Conservation (phyloP, 2,888 invertebrate species). For the Idaea straminata region DNA sequence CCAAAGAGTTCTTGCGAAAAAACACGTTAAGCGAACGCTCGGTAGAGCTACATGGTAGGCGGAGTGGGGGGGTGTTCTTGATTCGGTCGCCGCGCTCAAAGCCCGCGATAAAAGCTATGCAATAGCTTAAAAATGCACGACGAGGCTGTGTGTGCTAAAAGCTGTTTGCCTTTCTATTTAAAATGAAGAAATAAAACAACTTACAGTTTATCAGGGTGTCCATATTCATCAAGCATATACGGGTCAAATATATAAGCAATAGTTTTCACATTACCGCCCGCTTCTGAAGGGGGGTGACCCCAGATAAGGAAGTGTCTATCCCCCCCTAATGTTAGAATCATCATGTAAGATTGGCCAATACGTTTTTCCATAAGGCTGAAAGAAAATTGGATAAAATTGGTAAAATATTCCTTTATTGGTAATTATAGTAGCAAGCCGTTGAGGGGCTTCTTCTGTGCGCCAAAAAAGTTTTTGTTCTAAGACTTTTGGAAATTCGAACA, state of each 20-base stretch:
- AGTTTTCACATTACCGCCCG: conserved; percentile 49
- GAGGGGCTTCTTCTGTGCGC: too few species aligned
- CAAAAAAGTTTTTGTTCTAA: too few species aligned
- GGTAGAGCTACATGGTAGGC: too few species aligned
- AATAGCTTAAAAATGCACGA: not conserved
- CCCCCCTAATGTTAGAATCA: conserved; percentile 52
- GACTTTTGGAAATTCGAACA: too few species aligned
- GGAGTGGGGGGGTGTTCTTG: too few species aligned
- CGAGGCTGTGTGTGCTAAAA: not conserved
- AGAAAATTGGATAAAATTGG: not conserved
- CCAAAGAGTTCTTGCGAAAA: too few species aligned
- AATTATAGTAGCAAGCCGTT: too few species aligned
- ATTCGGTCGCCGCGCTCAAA: too few species aligned
- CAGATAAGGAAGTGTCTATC: conserved; percentile 63
- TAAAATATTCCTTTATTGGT: too few species aligned
- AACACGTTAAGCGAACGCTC: too few species aligned
- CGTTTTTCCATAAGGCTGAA: conserved; percentile 65
- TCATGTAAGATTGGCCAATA: conserved; percentile 48
- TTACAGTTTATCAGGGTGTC: conserved; percentile 55
- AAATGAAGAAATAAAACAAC: conserved; percentile 20
- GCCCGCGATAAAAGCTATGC: too few species aligned
- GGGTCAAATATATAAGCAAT: conserved; percentile 70
- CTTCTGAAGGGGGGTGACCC: conserved; percentile 62
- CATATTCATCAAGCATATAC: conserved; percentile 56
- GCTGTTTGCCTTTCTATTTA: too few species aligned